Evolutionary conservation across 1,140 invertebrate species (phyloP).

Genomic region (Venturia canescens): DNA sequence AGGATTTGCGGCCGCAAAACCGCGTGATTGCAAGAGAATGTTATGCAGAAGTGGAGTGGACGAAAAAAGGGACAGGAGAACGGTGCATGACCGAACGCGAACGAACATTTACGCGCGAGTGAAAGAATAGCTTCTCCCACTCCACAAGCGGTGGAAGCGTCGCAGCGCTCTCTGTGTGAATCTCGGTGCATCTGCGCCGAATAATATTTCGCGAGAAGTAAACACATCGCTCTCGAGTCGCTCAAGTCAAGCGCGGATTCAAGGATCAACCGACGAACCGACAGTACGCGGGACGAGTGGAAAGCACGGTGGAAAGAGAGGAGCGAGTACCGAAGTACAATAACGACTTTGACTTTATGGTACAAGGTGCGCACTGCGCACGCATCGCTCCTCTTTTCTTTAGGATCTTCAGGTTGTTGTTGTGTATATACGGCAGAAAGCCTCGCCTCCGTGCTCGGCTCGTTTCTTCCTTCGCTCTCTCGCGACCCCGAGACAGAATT

Average conservation of each 20-base stretch:
- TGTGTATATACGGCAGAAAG: background rate
- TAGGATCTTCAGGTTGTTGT: constrained; percentile 32
- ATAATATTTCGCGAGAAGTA: no score
- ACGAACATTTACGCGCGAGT: no score
- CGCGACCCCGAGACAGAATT: constrained; percentile 27
- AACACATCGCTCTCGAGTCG: no score
- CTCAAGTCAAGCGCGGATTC: no score
- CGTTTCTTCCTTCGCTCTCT: background rate
- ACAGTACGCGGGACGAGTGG: background rate
- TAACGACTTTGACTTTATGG: constrained; percentile 58
- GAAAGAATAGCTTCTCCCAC: no score
- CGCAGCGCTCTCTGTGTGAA: no score
- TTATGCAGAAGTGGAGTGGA: background rate
- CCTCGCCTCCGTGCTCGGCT: constrained; percentile 11
- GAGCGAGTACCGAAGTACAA: background rate
- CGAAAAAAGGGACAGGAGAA: constrained; percentile 4
- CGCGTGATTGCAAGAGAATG: background rate
- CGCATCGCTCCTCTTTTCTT: constrained; percentile 22
- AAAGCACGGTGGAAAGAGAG: constrained; percentile 2
- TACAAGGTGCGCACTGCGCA: constrained; percentile 59
- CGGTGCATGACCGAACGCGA: background rate
- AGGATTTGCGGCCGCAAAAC: background rate
- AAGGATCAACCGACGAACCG: no score
- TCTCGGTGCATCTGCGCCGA: no score
- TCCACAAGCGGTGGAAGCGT: no score